Evolutionary conservation across 2,888 invertebrate genomes (phyloP), one percentile per base, ranked within the genome.

Genomic region (Steromphala cineraria): DNA sequence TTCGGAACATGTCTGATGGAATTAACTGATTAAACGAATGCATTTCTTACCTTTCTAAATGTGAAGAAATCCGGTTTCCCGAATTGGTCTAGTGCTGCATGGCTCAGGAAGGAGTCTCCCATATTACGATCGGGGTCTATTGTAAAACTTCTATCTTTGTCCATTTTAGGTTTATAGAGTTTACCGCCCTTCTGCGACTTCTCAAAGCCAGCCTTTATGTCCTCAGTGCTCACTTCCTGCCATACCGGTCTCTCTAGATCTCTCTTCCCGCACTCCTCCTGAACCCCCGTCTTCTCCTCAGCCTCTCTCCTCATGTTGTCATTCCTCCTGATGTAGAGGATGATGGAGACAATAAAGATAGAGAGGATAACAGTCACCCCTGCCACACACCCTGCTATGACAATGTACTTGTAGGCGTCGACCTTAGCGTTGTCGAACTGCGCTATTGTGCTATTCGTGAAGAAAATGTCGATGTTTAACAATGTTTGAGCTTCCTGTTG

Each of bases 401-500:
- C 80, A 17, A 83, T 84, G 80, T 85, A 82, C 36, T 75, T 80
- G 24, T 84, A 80, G n/a, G 81, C 78, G 28, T 67, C 78, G 10
- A 71, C 71, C 13, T 75, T 79, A 17, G 75, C 83, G 2, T 80
- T 79, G 4, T 67, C 21, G 31, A 53, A 53, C n/a, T 53, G 67
- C 7, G 82, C 80, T 52, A 83, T 81, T 15, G 85, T 83, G 75
- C 80, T 81, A 74, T 85, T 85, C 10, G 84, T 85, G 21, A 82
- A 78, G 76, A 81, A 82, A 31, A 85, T 80, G 71, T 83, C 75
- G 3, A 85, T 67, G 75, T 82, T 80, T n/a, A 85, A 67, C 15
- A 77, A 75, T 8, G 82, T 55, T 31, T 82, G 81, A 13, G 80
- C 79, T 55, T 85, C 85, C 31, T 79, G 80, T 53, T 78, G 96